Conservation (phyloP, 2,113 vertebrate genomes). For the Xiphorhynchus elegans region DNA sequence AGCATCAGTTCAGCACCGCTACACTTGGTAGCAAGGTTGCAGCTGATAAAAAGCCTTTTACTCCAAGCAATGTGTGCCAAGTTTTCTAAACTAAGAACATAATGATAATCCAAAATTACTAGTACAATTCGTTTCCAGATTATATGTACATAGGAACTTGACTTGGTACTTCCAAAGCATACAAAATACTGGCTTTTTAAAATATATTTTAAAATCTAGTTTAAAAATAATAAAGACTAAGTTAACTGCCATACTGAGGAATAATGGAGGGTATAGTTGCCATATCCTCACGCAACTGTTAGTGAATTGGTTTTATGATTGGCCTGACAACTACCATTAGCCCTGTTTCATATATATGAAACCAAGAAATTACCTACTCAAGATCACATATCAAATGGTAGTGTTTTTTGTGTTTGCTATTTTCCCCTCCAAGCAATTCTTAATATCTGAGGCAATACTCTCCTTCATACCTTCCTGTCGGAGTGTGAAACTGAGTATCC, state of each 20-base stretch:
- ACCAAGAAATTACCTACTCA: background rate
- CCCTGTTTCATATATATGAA: background rate
- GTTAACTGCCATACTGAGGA: background rate
- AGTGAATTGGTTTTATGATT: background rate
- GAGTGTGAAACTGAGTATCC: background rate
- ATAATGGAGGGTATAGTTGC: background rate
- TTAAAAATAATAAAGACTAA: background rate
- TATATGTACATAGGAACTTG: fast-evolving
- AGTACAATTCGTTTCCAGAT: fast-evolving
- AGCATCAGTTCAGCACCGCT: background rate
- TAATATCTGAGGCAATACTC: background rate
- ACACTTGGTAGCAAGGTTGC: background rate
- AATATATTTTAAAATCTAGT: background rate
- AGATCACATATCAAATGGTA: background rate
- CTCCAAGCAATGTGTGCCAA: background rate
- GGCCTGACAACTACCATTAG: background rate
- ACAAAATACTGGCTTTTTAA: background rate
- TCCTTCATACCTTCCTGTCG: background rate
- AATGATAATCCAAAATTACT: background rate
- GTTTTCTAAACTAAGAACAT: background rate
- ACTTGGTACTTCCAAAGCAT: fast-evolving
- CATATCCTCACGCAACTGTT: background rate
- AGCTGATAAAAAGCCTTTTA: background rate
- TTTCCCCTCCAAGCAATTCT: background rate
- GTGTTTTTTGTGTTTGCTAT: fast-evolving